Percentiles rank a stretch among this genome's conserved stretches.
Evolutionary conservation across 2,888 invertebrate genomes (phyloP).

Genomic region (Thalpophila matura): DNA sequence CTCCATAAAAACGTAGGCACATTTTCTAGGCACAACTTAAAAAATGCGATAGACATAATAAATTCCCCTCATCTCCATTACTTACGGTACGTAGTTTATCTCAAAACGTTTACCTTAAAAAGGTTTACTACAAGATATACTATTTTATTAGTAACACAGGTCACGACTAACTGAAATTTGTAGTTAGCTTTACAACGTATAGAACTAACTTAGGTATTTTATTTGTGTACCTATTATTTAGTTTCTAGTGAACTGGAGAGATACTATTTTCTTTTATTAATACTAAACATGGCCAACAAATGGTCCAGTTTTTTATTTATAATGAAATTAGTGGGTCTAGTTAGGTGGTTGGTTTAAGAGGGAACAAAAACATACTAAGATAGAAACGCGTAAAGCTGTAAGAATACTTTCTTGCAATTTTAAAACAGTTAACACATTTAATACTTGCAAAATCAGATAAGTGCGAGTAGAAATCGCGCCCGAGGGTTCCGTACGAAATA

Average conservation of each 20-base stretch:
- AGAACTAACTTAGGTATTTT: conserved; percentile 45
- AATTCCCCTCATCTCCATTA: conserved; percentile 61
- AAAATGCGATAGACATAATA: conserved; percentile 55
- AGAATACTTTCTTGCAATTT: too few relatives aligned
- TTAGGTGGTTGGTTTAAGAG: too few relatives aligned
- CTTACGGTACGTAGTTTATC: conserved; percentile 58
- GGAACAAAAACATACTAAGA: too few relatives aligned
- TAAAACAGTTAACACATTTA: too few relatives aligned
- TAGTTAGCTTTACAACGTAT: conserved; percentile 40
- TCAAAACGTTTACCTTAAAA: conserved; percentile 58
- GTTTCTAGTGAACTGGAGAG: conserved; percentile 11
- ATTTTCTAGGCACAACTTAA: conserved; percentile 52
- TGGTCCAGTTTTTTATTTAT: neutral
- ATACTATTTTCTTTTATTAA: neutral
- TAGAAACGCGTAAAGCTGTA: too few relatives aligned
- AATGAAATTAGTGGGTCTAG: neutral
- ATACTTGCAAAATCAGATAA: too few relatives aligned
- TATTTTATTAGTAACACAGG: conserved; percentile 54
- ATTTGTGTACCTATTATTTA: conserved; percentile 45
- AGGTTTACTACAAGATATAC: conserved; percentile 50
- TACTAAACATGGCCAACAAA: neutral
- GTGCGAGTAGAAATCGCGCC: too few relatives aligned
- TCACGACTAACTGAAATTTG: conserved; percentile 56
- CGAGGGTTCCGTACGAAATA: too few relatives aligned
- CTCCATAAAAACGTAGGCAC: conserved; percentile 54